Evolutionary conservation across 2,113 vertebrate genomes (phyloP).

Genomic region (Cyprichromis sp.): DNA sequence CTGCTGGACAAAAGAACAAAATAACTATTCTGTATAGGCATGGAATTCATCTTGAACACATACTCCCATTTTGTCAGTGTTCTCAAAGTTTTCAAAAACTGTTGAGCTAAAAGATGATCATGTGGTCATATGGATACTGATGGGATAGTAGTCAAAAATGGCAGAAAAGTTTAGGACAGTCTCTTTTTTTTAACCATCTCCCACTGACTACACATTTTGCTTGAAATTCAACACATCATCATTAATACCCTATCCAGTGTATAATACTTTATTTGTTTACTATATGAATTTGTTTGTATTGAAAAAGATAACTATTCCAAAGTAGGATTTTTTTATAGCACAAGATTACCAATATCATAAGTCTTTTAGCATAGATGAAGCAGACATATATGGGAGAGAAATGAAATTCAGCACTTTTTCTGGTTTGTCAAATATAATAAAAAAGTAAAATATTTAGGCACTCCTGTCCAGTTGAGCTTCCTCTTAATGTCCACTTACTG

Average conservation of each 20-base stretch:
- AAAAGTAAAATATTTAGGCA: slow-evolving; percentile 12
- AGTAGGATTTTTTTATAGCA: background rate
- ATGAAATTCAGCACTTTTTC: background rate
- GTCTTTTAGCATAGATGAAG: background rate
- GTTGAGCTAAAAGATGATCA: background rate
- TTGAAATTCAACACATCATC: background rate
- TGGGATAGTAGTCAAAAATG: background rate
- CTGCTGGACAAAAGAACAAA: background rate
- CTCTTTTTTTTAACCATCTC: background rate
- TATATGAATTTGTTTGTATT: background rate
- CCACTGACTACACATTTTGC: background rate
- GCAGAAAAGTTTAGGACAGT: background rate
- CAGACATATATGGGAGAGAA: background rate
- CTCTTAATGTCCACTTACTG: slow-evolving; percentile 14
- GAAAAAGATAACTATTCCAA: background rate
- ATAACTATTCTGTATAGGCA: background rate
- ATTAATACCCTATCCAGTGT: background rate
- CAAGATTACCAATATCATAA: background rate
- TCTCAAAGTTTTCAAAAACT: background rate
- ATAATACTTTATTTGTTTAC: background rate
- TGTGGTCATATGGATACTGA: background rate
- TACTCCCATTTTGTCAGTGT: background rate
- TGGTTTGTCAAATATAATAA: background rate
- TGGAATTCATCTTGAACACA: background rate
- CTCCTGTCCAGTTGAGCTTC: background rate